These are phyloP conservation scores for Heliopora coerulea DNA, from an alignment of 92 coral and sea anemone species.

Conservation along the genomic window DNA sequence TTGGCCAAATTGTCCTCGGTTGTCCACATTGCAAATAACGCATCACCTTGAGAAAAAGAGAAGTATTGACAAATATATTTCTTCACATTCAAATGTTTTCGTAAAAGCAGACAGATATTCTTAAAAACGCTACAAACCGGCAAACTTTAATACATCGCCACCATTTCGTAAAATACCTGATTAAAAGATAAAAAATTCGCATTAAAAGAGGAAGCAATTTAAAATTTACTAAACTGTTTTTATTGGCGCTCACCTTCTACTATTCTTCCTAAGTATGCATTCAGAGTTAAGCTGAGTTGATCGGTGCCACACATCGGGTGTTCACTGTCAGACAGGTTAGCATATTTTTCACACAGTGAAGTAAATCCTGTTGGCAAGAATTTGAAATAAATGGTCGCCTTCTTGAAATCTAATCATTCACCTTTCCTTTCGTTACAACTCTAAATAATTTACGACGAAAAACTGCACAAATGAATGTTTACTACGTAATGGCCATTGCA, in stretches of 20 bases:
- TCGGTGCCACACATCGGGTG: slow-evolving; percentile 84
- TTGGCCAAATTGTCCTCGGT: slow-evolving; percentile 55
- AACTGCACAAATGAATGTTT: too few relatives aligned
- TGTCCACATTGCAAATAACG: slow-evolving; percentile 88
- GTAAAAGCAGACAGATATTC: background rate
- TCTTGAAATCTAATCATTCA: too few relatives aligned
- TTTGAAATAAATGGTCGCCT: too few relatives aligned
- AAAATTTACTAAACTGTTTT: too few relatives aligned
- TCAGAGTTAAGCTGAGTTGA: slow-evolving; percentile 82
- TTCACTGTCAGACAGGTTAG: slow-evolving; percentile 50
- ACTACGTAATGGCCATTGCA: too few relatives aligned
- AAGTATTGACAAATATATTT: too few relatives aligned
- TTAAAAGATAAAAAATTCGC: background rate
- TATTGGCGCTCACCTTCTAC: slow-evolving; percentile 86
- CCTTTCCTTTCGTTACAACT: too few relatives aligned
- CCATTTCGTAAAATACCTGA: slow-evolving; percentile 90
- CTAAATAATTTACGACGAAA: too few relatives aligned
- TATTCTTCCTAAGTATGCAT: slow-evolving; percentile 89
- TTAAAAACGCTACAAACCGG: slow-evolving; percentile 53
- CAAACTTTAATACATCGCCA: slow-evolving; percentile 96
- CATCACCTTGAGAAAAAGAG: too few relatives aligned
- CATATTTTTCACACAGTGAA: slow-evolving; percentile 85
- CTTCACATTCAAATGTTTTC: background rate
- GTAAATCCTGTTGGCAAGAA: slow-evolving; percentile 72
- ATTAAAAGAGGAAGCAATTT: too few relatives aligned